phyloP scores from a whole-genome alignment of 2,888 invertebrate species.

The Phoenoteleia sp. region DNA sequence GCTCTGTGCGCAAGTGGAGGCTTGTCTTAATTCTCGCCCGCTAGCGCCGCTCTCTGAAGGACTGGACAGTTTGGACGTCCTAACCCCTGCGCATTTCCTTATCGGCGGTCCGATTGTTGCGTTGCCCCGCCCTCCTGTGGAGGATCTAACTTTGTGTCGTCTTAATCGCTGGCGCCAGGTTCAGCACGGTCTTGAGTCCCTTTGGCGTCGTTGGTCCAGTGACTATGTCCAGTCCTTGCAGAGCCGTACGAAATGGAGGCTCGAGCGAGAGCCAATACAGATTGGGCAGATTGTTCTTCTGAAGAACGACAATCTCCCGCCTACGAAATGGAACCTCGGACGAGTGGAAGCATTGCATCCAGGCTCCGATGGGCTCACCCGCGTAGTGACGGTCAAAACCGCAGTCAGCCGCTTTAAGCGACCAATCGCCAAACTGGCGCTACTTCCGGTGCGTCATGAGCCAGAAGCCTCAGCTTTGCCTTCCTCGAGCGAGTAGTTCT shows the following conservation, averaged over 20 bases:
- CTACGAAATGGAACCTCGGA: slow-evolving; percentile 65
- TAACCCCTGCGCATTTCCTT: too few relatives aligned
- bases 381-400: slow-evolving; percentile 70
- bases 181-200: neutral
- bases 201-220: slow-evolving; percentile 22
- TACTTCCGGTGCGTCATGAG: too few relatives aligned
- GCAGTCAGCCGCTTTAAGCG: neutral
- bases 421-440: slow-evolving; percentile 5
- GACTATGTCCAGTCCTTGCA: slow-evolving; percentile 35
- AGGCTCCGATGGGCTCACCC: slow-evolving; percentile 57
- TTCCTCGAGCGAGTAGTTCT: too few relatives aligned
- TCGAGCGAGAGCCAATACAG: neutral
- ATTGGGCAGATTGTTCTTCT: slow-evolving; percentile 65
- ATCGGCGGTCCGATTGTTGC: too few relatives aligned
- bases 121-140: too few relatives aligned
- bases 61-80: too few relatives aligned
- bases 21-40: too few relatives aligned
- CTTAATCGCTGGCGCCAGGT: too few relatives aligned
- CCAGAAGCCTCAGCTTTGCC: too few relatives aligned
- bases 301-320: slow-evolving; percentile 33
- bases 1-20: too few relatives aligned
- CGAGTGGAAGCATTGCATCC: slow-evolving; percentile 60
- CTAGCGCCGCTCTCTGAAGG: too few relatives aligned
- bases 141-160: too few relatives aligned
- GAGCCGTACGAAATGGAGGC: slow-evolving; percentile 17